Conservation (phyloP, 1,140 invertebrate species). For the Venustaconcha ellipsiformis region DNA sequence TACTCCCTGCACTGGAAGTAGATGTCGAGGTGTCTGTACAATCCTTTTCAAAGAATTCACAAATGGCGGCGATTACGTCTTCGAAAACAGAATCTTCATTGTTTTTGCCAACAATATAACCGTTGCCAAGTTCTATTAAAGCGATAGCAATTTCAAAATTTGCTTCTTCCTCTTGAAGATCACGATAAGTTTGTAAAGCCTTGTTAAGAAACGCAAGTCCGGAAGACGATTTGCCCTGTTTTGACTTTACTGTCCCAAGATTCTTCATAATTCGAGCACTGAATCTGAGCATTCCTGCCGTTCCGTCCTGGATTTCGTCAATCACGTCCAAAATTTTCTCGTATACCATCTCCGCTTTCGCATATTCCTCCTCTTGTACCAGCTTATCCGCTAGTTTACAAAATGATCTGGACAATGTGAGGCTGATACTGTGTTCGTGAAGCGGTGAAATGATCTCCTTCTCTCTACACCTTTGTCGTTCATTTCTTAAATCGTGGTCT, state of each 20-base stretch:
- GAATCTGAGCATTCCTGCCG: constrained; percentile 53
- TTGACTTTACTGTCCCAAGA: constrained; percentile 57
- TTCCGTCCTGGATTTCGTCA: constrained; percentile 61
- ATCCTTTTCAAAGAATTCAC: constrained; percentile 63
- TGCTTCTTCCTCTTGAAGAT: constrained; percentile 58
- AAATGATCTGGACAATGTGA: constrained; percentile 56
- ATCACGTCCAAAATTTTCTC: constrained; percentile 60
- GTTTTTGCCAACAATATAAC: constrained; percentile 54
- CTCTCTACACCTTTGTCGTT: constrained; percentile 25
- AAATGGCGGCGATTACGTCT: constrained; percentile 56
- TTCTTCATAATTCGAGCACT: constrained; percentile 60
- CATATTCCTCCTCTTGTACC: constrained; percentile 48
- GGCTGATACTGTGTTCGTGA: constrained; percentile 55
- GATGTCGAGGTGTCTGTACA: constrained; percentile 47
- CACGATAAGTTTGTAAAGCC: constrained; percentile 54
- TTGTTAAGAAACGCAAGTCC: constrained; percentile 58
- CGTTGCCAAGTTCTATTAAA: constrained; percentile 63
- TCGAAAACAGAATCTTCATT: constrained; percentile 60
- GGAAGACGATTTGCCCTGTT: constrained; percentile 55
- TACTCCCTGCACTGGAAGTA: constrained; percentile 37
- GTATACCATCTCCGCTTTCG: constrained; percentile 54
- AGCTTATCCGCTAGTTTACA: constrained; percentile 55
- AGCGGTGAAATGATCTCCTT: constrained; percentile 56
- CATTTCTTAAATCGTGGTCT: constrained; percentile 22
- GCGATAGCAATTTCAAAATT: constrained; percentile 59